These are phyloP conservation scores for Daphoenositta chrysoptera DNA, from an alignment of 2,113 vertebrate genomes.

Conservation along the genomic window DNA sequence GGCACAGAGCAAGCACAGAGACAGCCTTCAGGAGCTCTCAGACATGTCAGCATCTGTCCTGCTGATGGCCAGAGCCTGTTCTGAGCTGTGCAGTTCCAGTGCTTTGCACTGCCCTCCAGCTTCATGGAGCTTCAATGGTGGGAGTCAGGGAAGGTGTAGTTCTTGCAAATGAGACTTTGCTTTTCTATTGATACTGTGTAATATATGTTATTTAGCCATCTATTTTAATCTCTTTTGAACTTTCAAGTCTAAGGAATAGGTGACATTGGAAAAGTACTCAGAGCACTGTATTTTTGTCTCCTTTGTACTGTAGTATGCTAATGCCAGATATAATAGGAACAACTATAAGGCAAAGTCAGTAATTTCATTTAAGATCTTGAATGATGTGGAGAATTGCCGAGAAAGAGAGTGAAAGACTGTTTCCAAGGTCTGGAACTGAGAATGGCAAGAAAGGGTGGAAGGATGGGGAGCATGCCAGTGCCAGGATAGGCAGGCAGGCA, in stretches of 20 bases:
- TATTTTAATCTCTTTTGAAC: background rate
- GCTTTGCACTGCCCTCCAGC: background rate
- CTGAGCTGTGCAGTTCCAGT: background rate
- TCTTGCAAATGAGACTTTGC: background rate
- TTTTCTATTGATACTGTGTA: background rate
- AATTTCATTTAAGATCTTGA: background rate
- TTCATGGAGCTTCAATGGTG: background rate
- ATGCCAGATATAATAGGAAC: background rate
- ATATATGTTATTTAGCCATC: background rate
- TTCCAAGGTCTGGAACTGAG: background rate
- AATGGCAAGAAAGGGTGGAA: background rate
- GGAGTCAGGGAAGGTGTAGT: background rate
- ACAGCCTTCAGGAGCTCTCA: background rate
- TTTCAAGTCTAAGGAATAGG: background rate
- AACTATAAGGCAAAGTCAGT: background rate
- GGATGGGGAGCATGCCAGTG: background rate
- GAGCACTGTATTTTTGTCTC: background rate
- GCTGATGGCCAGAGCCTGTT: background rate
- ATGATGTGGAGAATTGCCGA: background rate
- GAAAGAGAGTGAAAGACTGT: background rate
- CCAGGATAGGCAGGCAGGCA: background rate
- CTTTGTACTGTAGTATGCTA: background rate
- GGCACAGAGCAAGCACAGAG: background rate
- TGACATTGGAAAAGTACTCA: background rate
- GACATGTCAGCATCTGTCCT: background rate